Conservation (phyloP, 1,140 invertebrate species). For the Caenorhabditis briggsae region DNA sequence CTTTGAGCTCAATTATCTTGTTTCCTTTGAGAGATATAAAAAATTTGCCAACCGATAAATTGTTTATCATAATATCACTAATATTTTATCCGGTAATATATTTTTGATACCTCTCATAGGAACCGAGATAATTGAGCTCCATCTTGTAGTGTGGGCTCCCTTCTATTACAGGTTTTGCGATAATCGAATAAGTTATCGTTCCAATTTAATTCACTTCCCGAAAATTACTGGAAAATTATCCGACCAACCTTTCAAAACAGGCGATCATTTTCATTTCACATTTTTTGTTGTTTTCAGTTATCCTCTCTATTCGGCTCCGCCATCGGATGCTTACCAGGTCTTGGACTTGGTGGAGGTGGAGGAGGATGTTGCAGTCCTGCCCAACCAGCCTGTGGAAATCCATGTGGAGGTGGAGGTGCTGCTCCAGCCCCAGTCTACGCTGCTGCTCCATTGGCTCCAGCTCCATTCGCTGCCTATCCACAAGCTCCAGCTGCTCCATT, state of each 20-base stretch:
- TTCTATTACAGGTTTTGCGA: background rate
- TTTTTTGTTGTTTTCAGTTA: constrained; percentile 10
- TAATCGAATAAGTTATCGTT: too few species aligned
- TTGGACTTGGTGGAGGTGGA: constrained; percentile 43
- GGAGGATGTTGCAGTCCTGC: constrained; percentile 53
- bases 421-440: constrained; percentile 48
- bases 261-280: background rate
- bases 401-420: constrained; percentile 39
- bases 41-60: too few species aligned
- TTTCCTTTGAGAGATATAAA: too few species aligned
- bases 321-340: constrained; percentile 34
- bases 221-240: too few species aligned
- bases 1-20: too few species aligned
- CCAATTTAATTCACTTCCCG: too few species aligned
- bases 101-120: too few species aligned
- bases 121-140: too few species aligned
- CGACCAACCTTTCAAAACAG: too few species aligned
- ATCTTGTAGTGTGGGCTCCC: too few species aligned
- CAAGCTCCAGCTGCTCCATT: constrained; percentile 29
- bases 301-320: constrained; percentile 10
- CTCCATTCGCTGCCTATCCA: constrained; percentile 37
- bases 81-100: too few species aligned
- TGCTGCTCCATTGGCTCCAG: constrained; percentile 33
- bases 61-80: too few species aligned
- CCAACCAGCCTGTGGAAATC: constrained; percentile 38